phyloP scores from a whole-genome alignment of 2,888 invertebrate species.

The Parapristionchus giblindavisi region DNA sequence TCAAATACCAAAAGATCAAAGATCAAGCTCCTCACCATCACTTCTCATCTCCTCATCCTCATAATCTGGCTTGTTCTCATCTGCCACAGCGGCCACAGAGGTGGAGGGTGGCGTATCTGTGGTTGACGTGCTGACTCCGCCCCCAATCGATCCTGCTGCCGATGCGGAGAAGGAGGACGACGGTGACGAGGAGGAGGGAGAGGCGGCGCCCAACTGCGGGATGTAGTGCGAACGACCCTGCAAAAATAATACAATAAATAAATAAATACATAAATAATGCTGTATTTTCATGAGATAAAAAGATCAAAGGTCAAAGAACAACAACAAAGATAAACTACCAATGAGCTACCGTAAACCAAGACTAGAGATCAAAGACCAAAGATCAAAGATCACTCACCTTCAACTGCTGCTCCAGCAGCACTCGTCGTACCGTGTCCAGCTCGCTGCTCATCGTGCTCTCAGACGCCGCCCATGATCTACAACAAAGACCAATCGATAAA shows the following conservation, averaged over 20 bases:
- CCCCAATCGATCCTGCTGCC: not conserved
- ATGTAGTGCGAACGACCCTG: constrained; percentile 53
- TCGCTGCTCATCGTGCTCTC: constrained; percentile 56
- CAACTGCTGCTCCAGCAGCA: constrained; percentile 62
- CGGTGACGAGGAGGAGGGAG: constrained; percentile 6
- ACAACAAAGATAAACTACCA: not conserved
- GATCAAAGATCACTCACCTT: too few species aligned
- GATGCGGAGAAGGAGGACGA: not conserved
- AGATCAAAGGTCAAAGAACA: too few species aligned
- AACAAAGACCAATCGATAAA: not conserved
- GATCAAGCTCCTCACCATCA: constrained; percentile 1
- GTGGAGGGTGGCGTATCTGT: not conserved
- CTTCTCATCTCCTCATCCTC: constrained; percentile 27
- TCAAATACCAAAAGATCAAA: not conserved
- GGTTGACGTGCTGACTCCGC: constrained; percentile 18
- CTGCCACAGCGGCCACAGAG: too few species aligned
- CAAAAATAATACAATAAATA: too few species aligned
- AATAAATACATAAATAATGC: too few species aligned
- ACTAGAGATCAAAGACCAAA: too few species aligned
- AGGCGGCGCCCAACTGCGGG: constrained; percentile 43
- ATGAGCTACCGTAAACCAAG: not conserved
- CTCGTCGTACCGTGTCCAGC: constrained; percentile 57
- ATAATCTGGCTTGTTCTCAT: constrained; percentile 7
- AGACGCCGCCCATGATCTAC: constrained; percentile 66
- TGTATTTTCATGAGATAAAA: too few species aligned